phyloP scores from a whole-genome alignment of 1,140 invertebrate species.

The Oncopeltus fasciatus region DNA sequence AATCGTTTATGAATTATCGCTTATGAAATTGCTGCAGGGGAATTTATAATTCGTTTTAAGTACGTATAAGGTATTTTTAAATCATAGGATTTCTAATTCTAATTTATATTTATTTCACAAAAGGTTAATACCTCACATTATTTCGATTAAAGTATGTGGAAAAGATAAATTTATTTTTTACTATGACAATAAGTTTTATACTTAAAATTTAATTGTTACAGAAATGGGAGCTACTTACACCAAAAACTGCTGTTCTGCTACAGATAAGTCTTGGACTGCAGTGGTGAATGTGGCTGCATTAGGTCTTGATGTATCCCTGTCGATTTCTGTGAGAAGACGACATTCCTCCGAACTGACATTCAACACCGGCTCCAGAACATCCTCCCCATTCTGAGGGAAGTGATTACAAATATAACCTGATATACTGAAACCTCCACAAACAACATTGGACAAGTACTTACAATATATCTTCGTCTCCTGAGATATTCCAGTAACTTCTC shows the following conservation, averaged over 20 bases:
- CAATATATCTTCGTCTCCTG: slow-evolving; percentile 9
- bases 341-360: neutral
- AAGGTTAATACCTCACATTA: too few relatives aligned
- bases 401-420: neutral
- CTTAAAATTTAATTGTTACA: neutral
- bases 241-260: slow-evolving; percentile 21
- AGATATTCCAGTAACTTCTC: slow-evolving; percentile 12
- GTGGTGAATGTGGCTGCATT: slow-evolving; percentile 20
- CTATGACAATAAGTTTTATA: neutral
- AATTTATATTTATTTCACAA: too few relatives aligned
- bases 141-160: too few relatives aligned
- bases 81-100: too few relatives aligned
- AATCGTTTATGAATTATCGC: too few relatives aligned
- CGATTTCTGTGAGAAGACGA: slow-evolving; percentile 8
- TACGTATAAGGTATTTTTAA: too few relatives aligned
- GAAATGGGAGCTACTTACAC: slow-evolving; percentile 6
- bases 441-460: neutral
- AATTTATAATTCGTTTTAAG: too few relatives aligned
- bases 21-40: too few relatives aligned
- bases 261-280: slow-evolving; percentile 15
- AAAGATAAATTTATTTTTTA: neutral
- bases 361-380: neutral
- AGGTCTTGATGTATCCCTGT: slow-evolving; percentile 21
- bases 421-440: neutral
- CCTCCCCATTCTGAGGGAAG: neutral